Evolutionary conservation across 2,888 invertebrate genomes (phyloP), one percentile per base, ranked within the genome.

Genomic region (Anagyrus pseudococci): DNA sequence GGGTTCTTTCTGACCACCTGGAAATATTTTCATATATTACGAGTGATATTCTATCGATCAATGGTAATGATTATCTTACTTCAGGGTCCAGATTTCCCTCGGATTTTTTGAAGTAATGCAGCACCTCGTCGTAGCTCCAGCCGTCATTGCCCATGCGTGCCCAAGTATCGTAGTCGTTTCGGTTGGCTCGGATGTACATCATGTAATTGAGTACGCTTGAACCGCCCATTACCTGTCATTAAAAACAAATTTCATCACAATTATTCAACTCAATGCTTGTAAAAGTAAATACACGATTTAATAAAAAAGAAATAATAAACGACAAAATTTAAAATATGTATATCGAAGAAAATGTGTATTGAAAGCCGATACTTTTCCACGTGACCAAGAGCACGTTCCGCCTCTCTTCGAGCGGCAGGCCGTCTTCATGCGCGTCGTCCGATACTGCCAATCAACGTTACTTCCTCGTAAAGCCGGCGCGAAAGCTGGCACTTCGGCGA

Each of bases 381-480:
- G 84, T 26, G 87, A 85, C 89, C 89, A 88, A 8, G 82, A 72
- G 64, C 89, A 89, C 1, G 84, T 83, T 17, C 84, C 84, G 2
- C 84, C 84, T 44, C 83, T 81, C 69, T 86, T 83, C 0, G 88
- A 85, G 49, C 85, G 79, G 70, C 89, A 89, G 0, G 85, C 84
- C 68, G 84, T 74, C 64, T 85, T 83, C 62, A 88, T 86, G 0
- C 88, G 88, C 72, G 88, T 88, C 0, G 90, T 89, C 53, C 85
- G 80, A 76, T 89, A 91, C 70, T 83, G 83, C 90, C 91, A 91
- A 75, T 91, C 90, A 29, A 90, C 85, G 71, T 83, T 75, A 44
- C 75, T 77, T 1, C 64, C 72, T 23, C 69, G 66, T 19, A 77
- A 55, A 69, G 79, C 81, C 8, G 88, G 85, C 0, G 89, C 86